Conservation (phyloP, 2,113 vertebrate species). For the Mionectes macconnelli region DNA sequence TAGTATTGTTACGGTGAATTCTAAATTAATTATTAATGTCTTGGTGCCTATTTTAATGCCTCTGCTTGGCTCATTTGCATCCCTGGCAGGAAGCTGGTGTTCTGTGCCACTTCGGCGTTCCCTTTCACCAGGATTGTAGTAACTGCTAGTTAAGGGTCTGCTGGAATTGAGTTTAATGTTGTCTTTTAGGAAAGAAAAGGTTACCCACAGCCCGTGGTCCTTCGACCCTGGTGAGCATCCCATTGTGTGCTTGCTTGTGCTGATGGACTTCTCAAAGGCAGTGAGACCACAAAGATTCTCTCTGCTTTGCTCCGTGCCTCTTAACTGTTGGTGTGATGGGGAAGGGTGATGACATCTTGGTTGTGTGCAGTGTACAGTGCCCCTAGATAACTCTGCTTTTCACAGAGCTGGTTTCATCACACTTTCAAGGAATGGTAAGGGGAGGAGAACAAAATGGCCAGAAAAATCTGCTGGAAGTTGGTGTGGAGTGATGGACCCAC, state of each 20-base stretch:
- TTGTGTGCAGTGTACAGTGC: not conserved
- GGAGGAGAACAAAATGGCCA: not conserved
- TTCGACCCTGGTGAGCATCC: not conserved
- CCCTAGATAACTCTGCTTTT: not conserved
- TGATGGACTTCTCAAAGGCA: not conserved
- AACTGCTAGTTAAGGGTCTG: not conserved
- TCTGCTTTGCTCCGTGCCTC: not conserved
- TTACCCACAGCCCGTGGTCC: not conserved
- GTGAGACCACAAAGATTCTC: not conserved
- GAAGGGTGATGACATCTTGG: not conserved
- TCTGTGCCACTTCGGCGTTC: not conserved
- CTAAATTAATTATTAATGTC: conserved; percentile 31
- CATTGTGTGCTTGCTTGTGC: not conserved
- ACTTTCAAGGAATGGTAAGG: not conserved
- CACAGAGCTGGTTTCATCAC: not conserved
- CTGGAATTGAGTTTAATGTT: not conserved
- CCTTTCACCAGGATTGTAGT: not conserved
- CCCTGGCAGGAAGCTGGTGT: not conserved
- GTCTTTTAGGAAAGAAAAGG: not conserved
- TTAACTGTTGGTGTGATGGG: not conserved
- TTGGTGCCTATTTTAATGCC: not conserved
- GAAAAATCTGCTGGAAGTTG: not conserved
- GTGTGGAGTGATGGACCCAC: not conserved
- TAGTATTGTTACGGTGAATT: conserved; percentile 19
- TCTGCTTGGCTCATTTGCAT: not conserved